Percentiles rank a stretch among this genome's conserved stretches.
phyloP scores from a whole-genome alignment of 2,888 invertebrate species.

The Neoascia interrupta region DNA sequence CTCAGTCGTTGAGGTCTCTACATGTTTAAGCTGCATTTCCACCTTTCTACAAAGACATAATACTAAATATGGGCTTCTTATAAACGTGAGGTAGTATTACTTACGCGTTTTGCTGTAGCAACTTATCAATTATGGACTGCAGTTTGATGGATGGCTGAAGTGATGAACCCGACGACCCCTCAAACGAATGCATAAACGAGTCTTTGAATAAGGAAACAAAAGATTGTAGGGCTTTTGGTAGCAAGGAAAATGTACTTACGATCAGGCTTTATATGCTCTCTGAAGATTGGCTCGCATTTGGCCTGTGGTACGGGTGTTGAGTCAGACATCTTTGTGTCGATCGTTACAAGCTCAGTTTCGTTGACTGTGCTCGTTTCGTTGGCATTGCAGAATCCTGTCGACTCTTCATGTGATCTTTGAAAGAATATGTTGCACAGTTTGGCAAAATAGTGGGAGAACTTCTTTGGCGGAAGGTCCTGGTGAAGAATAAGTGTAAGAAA shows the following conservation, averaged over 20 bases:
- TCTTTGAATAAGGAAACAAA: too few species aligned
- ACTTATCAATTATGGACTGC: constrained; percentile 76
- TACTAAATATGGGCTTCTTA: too few species aligned
- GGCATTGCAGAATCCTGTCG: constrained; percentile 75
- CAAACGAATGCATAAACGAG: constrained; percentile 70
- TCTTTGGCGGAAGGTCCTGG: constrained; percentile 74
- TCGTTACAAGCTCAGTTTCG: constrained; percentile 72
- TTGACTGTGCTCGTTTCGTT: constrained; percentile 71
- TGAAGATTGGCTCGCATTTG: constrained; percentile 35
- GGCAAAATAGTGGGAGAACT: constrained; percentile 74
- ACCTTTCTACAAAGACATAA: constrained; percentile 74
- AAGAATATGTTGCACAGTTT: constrained; percentile 75
- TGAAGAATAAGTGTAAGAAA: background rate
- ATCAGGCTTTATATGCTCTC: constrained; percentile 34
- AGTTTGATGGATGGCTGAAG: constrained; percentile 74
- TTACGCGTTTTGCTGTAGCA: constrained; percentile 75
- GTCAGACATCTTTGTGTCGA: constrained; percentile 55
- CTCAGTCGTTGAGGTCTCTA: constrained; percentile 73
- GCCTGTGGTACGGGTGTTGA: constrained; percentile 32
- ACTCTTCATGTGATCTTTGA: constrained; percentile 72
- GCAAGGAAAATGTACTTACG: too few species aligned
- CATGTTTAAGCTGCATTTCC: constrained; percentile 73
- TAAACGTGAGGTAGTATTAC: constrained; percentile 53
- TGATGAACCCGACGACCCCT: constrained; percentile 72
- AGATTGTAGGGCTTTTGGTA: too few species aligned